phyloP scores from a whole-genome alignment of 2,113 vertebrate genomes.

The Dinomys branickii region DNA sequence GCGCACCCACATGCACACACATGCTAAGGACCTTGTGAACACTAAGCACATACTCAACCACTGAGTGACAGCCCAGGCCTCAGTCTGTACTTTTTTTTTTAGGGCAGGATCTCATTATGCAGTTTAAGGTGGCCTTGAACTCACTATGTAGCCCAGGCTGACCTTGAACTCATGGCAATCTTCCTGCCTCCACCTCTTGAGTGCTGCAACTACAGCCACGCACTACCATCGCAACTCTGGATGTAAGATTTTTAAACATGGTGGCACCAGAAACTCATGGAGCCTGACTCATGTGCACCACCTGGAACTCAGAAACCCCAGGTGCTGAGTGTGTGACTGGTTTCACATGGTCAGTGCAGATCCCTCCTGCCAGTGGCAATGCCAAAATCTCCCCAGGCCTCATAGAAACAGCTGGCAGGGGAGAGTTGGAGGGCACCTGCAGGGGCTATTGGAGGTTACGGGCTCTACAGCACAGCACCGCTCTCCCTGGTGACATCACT shows the following conservation, averaged over 20 bases:
- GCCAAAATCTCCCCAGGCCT: not conserved
- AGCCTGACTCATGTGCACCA: rapidly evolving
- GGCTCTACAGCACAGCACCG: not conserved
- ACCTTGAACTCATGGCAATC: not conserved
- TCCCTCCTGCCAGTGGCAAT: not conserved
- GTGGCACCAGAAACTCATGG: not conserved
- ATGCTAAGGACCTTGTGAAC: not conserved
- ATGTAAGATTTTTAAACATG: not conserved
- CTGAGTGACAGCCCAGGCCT: not conserved
- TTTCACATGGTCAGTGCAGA: not conserved
- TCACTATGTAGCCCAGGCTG: not conserved
- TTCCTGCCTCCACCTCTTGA: not conserved
- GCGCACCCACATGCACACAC: not conserved
- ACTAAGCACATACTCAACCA: not conserved
- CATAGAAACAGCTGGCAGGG: not conserved
- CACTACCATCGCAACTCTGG: not conserved
- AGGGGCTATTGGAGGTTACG: not conserved
- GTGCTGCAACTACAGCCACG: not conserved
- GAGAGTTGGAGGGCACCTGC: not conserved
- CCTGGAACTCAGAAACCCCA: not conserved
- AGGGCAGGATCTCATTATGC: not conserved
- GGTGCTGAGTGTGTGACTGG: not conserved
- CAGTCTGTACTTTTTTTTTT: not conserved
- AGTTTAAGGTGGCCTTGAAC: not conserved
- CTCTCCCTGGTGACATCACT: not conserved